These are phyloP conservation scores for Ochlodes sylvanus DNA, from an alignment of 2,888 invertebrate genomes.

Conservation along the genomic window DNA sequence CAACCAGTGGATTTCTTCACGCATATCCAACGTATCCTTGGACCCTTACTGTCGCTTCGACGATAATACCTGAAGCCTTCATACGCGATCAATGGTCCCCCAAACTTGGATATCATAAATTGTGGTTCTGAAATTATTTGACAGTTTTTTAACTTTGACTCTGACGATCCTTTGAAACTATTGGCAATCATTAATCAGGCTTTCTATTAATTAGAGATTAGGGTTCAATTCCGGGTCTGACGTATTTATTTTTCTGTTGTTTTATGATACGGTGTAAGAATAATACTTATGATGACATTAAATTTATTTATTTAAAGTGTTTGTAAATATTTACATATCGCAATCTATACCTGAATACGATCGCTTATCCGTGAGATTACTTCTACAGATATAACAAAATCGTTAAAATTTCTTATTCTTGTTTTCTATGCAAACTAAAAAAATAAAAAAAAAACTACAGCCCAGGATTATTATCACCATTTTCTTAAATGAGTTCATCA, in stretches of 20 bases:
- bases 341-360: no score
- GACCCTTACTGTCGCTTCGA: slow-evolving; percentile 29
- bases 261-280: no score
- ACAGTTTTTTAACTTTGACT: not conserved
- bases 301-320: no score
- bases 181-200: not conserved
- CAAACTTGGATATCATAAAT: slow-evolving; percentile 30
- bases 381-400: no score
- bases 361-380: no score
- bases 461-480: no score
- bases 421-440: no score
- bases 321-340: no score
- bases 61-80: slow-evolving; percentile 36
- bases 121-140: slow-evolving; percentile 16
- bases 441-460: no score
- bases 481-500: no score
- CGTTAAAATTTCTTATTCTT: no score
- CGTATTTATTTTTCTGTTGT: not conserved
- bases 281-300: no score
- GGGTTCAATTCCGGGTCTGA: not conserved
- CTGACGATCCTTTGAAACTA: not conserved
- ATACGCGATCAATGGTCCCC: slow-evolving; percentile 38
- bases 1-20: slow-evolving; percentile 44
- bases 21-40: slow-evolving; percentile 42
- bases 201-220: not conserved